phyloP scores from a whole-genome alignment of 2,888 invertebrate genomes.

The Acronicta leporina region DNA sequence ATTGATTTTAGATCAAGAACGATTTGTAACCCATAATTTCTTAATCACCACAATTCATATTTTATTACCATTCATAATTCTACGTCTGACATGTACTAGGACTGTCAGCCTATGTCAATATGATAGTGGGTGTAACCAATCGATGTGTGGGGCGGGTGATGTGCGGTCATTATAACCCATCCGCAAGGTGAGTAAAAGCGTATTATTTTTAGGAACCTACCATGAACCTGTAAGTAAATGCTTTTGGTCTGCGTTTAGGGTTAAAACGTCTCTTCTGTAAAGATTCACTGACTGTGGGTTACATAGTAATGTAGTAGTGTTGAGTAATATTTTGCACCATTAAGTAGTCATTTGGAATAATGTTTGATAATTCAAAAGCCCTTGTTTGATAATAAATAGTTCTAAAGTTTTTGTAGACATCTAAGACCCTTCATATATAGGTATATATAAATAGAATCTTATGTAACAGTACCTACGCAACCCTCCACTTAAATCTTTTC shows the following conservation, averaged over 20 bases:
- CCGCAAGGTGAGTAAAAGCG: slow-evolving; percentile 21
- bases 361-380: neutral
- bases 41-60: slow-evolving; percentile 20
- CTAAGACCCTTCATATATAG: too few species aligned
- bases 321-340: neutral
- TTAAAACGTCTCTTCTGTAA: neutral
- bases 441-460: too few species aligned
- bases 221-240: slow-evolving; percentile 23
- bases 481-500: too few species aligned
- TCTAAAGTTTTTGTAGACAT: too few species aligned
- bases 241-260: slow-evolving; percentile 17
- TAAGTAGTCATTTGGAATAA: too few species aligned
- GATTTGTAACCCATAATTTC: slow-evolving; percentile 6
- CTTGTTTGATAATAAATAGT: too few species aligned
- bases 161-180: slow-evolving; percentile 39
- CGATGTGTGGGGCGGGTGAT: slow-evolving; percentile 24
- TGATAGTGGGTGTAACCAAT: slow-evolving; percentile 31
- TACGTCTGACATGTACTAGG: slow-evolving; percentile 10
- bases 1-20: neutral
- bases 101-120: slow-evolving; percentile 48
- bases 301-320: too few species aligned
- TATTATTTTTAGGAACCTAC: slow-evolving; percentile 40
- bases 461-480: too few species aligned
- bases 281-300: neutral
- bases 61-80: slow-evolving; percentile 32